Percentiles rank a stretch among this genome's conserved stretches.
Evolutionary conservation across 2,113 vertebrate genomes (phyloP).

Genomic region (Sylvicapra grimmia): DNA sequence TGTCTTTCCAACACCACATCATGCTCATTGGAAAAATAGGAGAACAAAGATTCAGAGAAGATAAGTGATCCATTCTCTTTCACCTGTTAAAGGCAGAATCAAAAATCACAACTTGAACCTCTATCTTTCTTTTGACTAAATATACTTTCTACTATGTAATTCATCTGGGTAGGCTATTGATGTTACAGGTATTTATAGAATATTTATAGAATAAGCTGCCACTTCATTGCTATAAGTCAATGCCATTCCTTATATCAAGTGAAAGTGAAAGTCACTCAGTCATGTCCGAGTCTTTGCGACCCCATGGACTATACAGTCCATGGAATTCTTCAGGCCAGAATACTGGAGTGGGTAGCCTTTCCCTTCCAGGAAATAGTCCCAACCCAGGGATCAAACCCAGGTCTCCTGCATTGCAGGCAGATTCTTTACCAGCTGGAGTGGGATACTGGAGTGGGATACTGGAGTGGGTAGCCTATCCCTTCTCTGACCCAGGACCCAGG

Average conservation of each 20-base stretch:
- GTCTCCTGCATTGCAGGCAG: not conserved
- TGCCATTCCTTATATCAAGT: not conserved
- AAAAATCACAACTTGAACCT: not conserved
- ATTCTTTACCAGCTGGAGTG: not conserved
- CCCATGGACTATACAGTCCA: not conserved
- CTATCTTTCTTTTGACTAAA: not conserved
- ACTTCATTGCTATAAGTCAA: not conserved
- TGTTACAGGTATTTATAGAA: not conserved
- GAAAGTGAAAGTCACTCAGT: not conserved
- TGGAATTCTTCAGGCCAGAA: not conserved
- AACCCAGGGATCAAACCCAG: not conserved
- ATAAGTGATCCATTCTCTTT: not conserved
- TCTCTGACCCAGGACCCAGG: not conserved
- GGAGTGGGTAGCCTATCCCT: not conserved
- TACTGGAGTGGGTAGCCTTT: not conserved
- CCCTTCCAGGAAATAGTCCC: not conserved
- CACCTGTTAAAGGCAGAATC: not conserved
- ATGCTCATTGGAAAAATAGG: not conserved
- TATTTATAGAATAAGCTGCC: not conserved
- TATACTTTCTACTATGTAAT: not conserved
- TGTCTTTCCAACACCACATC: not conserved
- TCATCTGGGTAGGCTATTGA: not conserved
- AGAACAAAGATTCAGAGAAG: not conserved
- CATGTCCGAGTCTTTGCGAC: rapidly evolving
- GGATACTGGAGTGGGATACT: not conserved